Base-by-base conservation (phyloP, 64 coral and sea anemone genomes). In the Actinia tenebrosa region DNA sequence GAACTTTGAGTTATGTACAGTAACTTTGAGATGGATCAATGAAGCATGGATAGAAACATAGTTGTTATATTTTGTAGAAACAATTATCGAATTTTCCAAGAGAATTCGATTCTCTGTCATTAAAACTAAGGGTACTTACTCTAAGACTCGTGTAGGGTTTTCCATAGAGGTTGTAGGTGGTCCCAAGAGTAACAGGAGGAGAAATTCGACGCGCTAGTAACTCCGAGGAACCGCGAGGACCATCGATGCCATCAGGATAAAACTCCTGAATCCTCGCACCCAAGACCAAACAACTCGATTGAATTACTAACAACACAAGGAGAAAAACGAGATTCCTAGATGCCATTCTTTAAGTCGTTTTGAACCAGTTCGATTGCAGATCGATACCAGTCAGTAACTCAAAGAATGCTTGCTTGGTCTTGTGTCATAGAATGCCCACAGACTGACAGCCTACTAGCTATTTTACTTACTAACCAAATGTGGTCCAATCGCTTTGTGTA, bases 161-260 rank as follows among this genome's bases (percentile, higher is more conserved):
- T 17, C 83, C 83, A 54, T 85, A 85, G 20, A 85, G 16, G 26
- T 45, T 44, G 83, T 85, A 85, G 50, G 83, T 59, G 54, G 53
- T 59, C 60, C 83, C 25, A 3, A 85, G 83, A 26, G 83, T 45
- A 14, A 85, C 56, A 44, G 83, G 22, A 26, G 25, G 17, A 85
- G 83, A 85, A 63, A 63, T 16, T 63, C 83, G 16, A 22, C 16
- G 11, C 44, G 56, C 16, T n/a, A 46, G 15, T n/a, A 64, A 26
- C 83, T 81, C 20, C 14, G 79, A 18, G 10, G 17, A 54, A 22
- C 18, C 45, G 80, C 80, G 80, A 45, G 45, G 23, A 26, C 19
- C 59, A 18, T 16, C 45, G 54, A 53, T 56, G 83, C 10, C 56
- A n/a, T 64, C 83, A 55, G 83, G 83, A 61, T 85, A 85, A 64